Base-by-base conservation (phyloP, 2,113 vertebrate genomes). In the Nerophis ophidion region DNA sequence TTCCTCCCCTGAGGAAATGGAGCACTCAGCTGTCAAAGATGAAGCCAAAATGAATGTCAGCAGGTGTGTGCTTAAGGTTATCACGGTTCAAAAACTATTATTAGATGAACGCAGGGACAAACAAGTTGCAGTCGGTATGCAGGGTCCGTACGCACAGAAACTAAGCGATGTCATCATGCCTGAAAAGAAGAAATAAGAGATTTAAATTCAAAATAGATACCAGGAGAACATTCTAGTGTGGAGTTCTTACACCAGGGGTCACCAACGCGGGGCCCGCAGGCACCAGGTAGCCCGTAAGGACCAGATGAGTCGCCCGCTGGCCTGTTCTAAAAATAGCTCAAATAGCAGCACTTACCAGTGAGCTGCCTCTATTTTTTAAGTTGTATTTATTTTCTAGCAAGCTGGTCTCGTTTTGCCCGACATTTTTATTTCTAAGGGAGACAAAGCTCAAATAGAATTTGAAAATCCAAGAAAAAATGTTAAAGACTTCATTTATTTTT, bases 1-100 rank as follows among this genome's bases (percentile, higher is more conserved):
- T 63, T 79, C 57, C 74, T 72, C 78, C 70, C 67, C 55, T 38
- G 75, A 70, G 81, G 70, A 81, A 69, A 79, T 62, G 70, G 67
- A 76, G 81, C 68, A 61, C 68, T 82, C 83, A 79, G 84, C 88
- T 85, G 85, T 85, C 68, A 40, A 74, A 57, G 58, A 70, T 60
- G 40, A 47, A 44, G 76, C 66, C 76, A 77, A 66, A 81, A 68
- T 67, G 57, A 59, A 69, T 71, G 59, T 78, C 59, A 64, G 72
- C 57, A 57, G 68, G 64, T 71, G 65, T 57, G 60, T 58, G 57
- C 48, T 14, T 44, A 14, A 60, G 72, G 67, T 70, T 66, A 66
- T 65, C 51, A 15, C 9, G 65, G 70, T 63, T 65, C 57, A 60
- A 54, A 56, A 58, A 63, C 14, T 1, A 66, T 35, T 34, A 62